Conservation (phyloP, 2,797 vertebrate species). For the Scolopax bukidnonensis region DNA sequence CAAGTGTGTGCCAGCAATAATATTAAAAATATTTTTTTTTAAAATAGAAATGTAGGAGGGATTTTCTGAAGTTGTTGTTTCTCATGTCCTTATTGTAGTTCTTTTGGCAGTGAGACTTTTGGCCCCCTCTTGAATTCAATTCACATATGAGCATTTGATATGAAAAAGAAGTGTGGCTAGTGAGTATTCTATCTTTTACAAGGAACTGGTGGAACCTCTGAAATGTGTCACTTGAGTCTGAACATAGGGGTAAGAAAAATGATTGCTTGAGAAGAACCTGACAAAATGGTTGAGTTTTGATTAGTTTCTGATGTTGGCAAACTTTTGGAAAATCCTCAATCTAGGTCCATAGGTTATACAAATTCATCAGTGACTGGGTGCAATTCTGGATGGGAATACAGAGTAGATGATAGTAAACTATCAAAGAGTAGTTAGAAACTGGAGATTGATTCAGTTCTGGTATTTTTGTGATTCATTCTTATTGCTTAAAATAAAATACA, state of each 20-base stretch:
- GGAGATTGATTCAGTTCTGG: not conserved
- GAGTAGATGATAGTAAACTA: not conserved
- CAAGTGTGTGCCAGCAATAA: not conserved
- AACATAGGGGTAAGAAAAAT: not conserved
- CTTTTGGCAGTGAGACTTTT: not conserved
- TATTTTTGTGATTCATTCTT: not conserved
- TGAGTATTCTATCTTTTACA: not conserved
- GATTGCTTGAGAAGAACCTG: not conserved
- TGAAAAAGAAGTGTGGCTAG: not conserved
- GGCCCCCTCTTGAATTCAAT: not conserved
- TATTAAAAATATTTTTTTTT: not conserved
- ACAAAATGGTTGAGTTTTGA: not conserved
- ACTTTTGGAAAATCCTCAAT: not conserved
- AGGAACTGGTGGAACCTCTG: not conserved
- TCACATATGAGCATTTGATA: not conserved
- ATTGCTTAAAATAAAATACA: not conserved
- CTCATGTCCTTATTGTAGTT: not conserved
- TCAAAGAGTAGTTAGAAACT: not conserved
- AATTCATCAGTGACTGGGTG: not conserved
- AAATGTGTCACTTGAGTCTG: not conserved
- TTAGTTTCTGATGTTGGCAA: not conserved
- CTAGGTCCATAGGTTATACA: not conserved
- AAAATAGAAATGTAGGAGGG: not conserved
- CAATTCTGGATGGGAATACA: not conserved
- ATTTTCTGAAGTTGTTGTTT: not conserved